Evolutionary conservation across 92 coral and sea anemone genomes (phyloP).

Genomic region (Paragorgia papillata): DNA sequence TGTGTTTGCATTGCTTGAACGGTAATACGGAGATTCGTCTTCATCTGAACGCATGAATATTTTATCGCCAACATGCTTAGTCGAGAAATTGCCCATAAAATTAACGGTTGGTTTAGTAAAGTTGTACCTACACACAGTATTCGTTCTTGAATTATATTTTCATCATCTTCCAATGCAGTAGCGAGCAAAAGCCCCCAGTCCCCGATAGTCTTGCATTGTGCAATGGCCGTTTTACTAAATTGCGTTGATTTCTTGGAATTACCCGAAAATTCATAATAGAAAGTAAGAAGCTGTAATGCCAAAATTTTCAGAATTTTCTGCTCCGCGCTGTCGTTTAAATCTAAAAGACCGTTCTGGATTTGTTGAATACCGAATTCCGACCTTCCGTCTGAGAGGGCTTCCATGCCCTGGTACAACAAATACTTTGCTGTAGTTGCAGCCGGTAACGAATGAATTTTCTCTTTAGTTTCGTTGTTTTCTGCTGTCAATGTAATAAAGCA

Average conservation of each 20-base stretch:
- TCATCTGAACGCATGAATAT: background rate
- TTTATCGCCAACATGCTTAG: background rate
- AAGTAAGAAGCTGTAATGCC: slow-evolving; percentile 1
- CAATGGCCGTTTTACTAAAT: background rate
- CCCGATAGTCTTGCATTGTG: background rate
- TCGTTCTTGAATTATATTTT: background rate
- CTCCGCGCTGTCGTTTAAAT: background rate
- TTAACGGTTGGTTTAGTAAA: background rate
- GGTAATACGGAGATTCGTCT: background rate
- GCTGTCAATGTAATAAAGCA: background rate
- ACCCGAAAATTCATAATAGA: background rate
- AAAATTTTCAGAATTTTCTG: background rate
- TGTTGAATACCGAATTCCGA: background rate
- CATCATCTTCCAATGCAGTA: background rate
- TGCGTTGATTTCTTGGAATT: background rate
- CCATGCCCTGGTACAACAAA: slow-evolving; percentile 39
- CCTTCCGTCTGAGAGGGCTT: background rate
- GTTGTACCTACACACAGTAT: background rate
- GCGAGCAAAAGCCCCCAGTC: background rate
- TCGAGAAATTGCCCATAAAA: background rate
- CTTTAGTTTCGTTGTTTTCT: background rate
- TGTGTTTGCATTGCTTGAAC: background rate
- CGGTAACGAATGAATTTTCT: background rate
- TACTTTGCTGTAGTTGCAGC: slow-evolving; percentile 11
- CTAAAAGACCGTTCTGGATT: background rate